Evolutionary conservation across 2,113 vertebrate genomes (phyloP).

Genomic region (Ranitomeya variabilis): DNA sequence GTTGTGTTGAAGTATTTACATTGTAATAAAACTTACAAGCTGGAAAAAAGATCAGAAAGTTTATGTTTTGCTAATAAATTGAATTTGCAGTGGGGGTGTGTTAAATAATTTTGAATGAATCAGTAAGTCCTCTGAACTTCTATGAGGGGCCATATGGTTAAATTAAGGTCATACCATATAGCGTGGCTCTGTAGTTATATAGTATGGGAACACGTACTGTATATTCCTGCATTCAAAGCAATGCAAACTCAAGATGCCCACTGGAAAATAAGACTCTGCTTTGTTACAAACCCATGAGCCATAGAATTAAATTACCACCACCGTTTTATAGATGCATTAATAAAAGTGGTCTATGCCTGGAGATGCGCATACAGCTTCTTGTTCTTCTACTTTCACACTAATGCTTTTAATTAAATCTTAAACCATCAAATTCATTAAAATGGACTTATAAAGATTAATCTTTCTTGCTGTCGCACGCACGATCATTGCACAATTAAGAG

Average conservation of each 20-base stretch:
- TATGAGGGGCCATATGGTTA: too few relatives aligned
- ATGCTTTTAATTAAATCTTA: conserved; percentile 59
- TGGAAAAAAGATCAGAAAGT: too few relatives aligned
- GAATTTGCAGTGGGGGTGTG: too few relatives aligned
- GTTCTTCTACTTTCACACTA: conserved; percentile 32
- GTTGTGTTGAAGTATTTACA: too few relatives aligned
- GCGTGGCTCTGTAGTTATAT: too few relatives aligned
- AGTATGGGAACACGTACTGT: too few relatives aligned
- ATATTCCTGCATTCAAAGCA: neutral
- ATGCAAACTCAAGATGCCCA: neutral
- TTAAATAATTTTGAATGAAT: too few relatives aligned
- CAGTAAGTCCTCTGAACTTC: too few relatives aligned
- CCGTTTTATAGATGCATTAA: conserved; percentile 9
- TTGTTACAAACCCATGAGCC: conserved; percentile 20
- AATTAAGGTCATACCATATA: too few relatives aligned
- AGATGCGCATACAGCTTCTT: conserved; percentile 15
- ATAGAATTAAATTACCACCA: neutral
- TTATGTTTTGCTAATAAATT: too few relatives aligned
- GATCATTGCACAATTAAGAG: conserved; percentile 52
- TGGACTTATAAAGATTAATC: conserved; percentile 55
- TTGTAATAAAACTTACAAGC: too few relatives aligned
- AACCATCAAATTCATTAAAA: conserved; percentile 56
- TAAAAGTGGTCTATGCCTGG: conserved; percentile 13
- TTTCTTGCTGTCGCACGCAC: conserved; percentile 43
- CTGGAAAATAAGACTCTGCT: neutral